Conservation (phyloP, 1,140 invertebrate species). For the Drosophila mayri region DNA sequence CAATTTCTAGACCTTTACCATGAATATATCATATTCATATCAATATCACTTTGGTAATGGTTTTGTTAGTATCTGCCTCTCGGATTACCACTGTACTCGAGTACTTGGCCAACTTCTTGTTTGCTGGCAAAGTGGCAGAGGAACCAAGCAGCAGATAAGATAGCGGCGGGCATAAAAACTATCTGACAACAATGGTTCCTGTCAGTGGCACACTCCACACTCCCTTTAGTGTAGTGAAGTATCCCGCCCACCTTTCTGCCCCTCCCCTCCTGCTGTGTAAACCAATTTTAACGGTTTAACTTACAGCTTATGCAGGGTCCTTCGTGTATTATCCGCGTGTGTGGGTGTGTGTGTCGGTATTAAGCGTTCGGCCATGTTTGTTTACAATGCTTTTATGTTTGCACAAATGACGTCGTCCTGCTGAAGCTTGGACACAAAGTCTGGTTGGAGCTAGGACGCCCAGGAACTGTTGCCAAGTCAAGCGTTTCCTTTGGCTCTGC, state of each 20-base stretch:
- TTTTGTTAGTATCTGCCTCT: conserved; percentile 3
- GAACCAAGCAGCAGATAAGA: conserved; percentile 57
- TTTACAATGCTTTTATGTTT: conserved; percentile 83
- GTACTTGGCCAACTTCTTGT: conserved; percentile 59
- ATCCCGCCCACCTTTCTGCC: neutral
- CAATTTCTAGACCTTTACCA: neutral
- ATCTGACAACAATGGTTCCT: conserved; percentile 55
- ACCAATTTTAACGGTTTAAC: conserved; percentile 81
- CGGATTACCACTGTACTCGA: conserved; percentile 39
- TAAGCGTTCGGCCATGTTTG: conserved; percentile 74
- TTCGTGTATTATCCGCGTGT: conserved; percentile 5
- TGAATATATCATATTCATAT: neutral
- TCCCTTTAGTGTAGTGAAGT: neutral
- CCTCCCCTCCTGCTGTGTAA: conserved; percentile 42
- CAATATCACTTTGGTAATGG: neutral
- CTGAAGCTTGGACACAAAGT: conserved; percentile 22
- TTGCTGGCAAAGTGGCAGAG: conserved; percentile 57
- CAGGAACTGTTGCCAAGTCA: conserved; percentile 44
- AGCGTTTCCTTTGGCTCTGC: conserved; percentile 34
- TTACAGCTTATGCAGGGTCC: conserved; percentile 56
- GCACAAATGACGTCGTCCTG: conserved; percentile 66
- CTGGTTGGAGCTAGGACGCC: neutral
- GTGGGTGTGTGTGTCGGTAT: conserved; percentile 31
- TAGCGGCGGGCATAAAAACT: conserved; percentile 28
- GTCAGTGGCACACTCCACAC: conserved; percentile 38